Percentiles rank a stretch among this genome's conserved stretches.
Conservation (phyloP, 37 sponge, comb jelly and placozoan genomes). For the Dysidea cf. avara region DNA sequence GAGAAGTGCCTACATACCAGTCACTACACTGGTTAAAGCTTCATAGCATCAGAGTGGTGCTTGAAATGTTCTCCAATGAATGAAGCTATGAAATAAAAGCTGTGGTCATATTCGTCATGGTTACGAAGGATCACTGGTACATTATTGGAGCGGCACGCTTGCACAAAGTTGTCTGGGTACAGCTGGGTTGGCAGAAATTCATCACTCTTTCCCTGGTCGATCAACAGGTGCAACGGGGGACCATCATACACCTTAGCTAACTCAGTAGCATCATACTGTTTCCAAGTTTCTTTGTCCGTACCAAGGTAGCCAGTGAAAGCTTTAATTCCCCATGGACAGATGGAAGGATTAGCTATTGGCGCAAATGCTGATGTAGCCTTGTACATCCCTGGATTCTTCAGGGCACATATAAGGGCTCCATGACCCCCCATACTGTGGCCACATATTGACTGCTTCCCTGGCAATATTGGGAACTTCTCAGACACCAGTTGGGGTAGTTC, state of each 20-base stretch:
- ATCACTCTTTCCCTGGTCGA: conserved; percentile 90
- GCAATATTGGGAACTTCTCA: conserved; percentile 74
- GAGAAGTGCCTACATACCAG: too few species aligned
- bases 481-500: conserved; percentile 86
- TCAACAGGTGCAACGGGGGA: conserved; percentile 72
- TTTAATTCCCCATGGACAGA: conserved; percentile 95
- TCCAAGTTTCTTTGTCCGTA: conserved; percentile 69
- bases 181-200: conserved; percentile 70
- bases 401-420: conserved; percentile 89
- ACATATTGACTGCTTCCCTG: conserved; percentile 66
- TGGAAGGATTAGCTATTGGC: conserved; percentile 91
- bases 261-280: conserved; percentile 89
- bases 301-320: conserved; percentile 93
- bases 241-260: conserved; percentile 79
- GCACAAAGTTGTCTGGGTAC: conserved; percentile 79
- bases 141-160: conserved; percentile 41
- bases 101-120: conserved; percentile 97
- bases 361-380: conserved; percentile 90
- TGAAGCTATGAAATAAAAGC: conserved; percentile 88
- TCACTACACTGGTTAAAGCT: conserved; percentile 40
- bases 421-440: conserved; percentile 99
- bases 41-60: conserved; percentile 78
- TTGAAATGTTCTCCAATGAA: conserved; percentile 93
- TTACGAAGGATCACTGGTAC: conserved; percentile 72
- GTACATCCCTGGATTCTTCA: conserved; percentile 93